Base-by-base conservation (phyloP, 2,113 vertebrate genomes). In the Hassar affinis region DNA sequence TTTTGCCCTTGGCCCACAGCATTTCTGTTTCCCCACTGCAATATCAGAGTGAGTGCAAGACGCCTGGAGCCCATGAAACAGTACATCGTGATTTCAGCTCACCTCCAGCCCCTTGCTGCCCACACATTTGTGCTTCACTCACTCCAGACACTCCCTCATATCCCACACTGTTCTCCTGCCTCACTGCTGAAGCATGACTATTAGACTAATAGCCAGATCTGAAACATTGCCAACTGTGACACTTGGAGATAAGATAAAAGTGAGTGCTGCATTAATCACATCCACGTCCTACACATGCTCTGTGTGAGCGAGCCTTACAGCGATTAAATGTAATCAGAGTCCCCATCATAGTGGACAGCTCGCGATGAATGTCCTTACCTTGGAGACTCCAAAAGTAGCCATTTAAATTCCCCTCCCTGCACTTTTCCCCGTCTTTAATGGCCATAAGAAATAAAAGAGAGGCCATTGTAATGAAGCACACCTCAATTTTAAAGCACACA, bases 321-420 rank as follows among this genome's bases (percentile, higher is more conserved):
- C 61, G 57, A 66, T 81, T 85, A 87, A 84, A 83, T 85, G 86
- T 84, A 84, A 85, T 88, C 84, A 88, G 86, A 74, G 56, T 68
- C 59, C 80, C 83, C 84, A 81, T 88, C 84, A 86, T 79, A 76
- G 30, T 27, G 76, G 83, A 84, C 79, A 82, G 80, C 64, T 72
- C 27, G 42, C 80, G 20, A 64, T 75, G 59, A 85, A 77, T 78
- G 61, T 85, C 80, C 76, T 82, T 54, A 82, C 47, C 83, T 42
- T 47, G 27, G 49, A 76, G 47, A 30, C 83, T 84, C 85, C 57
- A 49, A 86, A 84, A 71, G 56, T 82, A 71, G 77, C 81, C 59
- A 52, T 81, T 69, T 69, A 57, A 56, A 17, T 71, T 69, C 57
- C 9, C 74, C 22, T 30, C 30, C 47, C 45, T 35, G 54, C 30